Conservation (phyloP, 2,797 vertebrate species). For the Pseudocheirus occidentalis region DNA sequence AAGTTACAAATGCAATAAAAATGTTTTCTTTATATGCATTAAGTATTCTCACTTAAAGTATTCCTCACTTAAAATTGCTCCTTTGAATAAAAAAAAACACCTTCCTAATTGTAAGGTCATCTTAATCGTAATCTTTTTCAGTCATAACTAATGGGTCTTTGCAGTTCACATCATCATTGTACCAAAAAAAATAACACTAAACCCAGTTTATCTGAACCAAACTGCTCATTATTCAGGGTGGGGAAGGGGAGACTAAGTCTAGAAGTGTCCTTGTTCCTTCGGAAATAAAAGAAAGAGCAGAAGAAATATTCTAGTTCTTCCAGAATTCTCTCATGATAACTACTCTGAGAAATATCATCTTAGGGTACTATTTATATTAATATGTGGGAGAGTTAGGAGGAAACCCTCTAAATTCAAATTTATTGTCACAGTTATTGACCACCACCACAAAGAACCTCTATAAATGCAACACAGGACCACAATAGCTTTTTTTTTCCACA, state of each 20-base stretch:
- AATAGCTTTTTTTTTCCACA: neutral
- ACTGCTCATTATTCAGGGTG: neutral
- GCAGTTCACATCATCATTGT: neutral
- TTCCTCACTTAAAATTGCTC: no score
- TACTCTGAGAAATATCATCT: neutral
- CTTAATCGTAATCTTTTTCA: neutral
- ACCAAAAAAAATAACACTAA: neutral
- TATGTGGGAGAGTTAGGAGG: neutral
- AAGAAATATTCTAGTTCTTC: neutral
- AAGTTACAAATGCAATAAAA: conserved; percentile 28
- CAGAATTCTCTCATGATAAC: neutral
- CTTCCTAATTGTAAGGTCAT: neutral
- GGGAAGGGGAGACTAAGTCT: neutral
- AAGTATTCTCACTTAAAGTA: conserved; percentile 45
- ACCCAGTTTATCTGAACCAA: neutral
- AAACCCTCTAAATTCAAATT: neutral
- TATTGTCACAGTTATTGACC: neutral
- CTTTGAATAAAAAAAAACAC: conserved; percentile 40
- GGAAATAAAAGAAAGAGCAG: neutral
- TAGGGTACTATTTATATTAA: neutral
- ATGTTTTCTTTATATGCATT: conserved; percentile 44
- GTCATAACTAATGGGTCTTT: neutral
- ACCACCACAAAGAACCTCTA: neutral
- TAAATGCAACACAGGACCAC: neutral
- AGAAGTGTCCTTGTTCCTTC: neutral